Base-by-base conservation (phyloP, 1,140 invertebrate species). In the Hesperophylax magnus region DNA sequence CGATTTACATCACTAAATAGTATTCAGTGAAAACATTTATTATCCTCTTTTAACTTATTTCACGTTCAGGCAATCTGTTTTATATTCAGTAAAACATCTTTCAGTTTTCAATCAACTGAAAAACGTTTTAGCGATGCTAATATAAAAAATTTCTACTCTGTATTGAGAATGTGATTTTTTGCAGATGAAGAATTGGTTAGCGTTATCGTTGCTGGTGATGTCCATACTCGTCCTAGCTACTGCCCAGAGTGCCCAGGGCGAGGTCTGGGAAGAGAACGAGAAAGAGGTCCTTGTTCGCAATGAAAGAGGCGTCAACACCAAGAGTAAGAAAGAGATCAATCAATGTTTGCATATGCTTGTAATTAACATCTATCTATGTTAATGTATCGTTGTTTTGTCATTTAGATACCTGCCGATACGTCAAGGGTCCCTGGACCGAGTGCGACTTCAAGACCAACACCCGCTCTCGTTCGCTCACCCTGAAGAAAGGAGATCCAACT, bases 391-490 rank as follows among this genome's bases (percentile, higher is more conserved):
- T 47, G 11, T 47, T 0, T 14, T 11, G 11, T 14, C 3, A 11
- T 14, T 47, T 65, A 89, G 89, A 87, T 77, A 86, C 92, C 54
- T 97, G 96, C 87, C 93, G 95, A 86, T 97, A 97, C 88, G 91
- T 91, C 78, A 95, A 97, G 86, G 94, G 95, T 82, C 90, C 94
- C 74, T 97, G 96, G 96, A 94, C 94, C 79, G 95, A 96, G 85
- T 97, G 96, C 87, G 95, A 97, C 86, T 86, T 93, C 39, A 95
- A 95, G 86, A 94, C 93, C 60, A 97, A 97, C 87, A 93, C 93
- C 83, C 92, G 96, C 83, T 94, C 94, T 18, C 91, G 96, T 82
- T 96, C 94, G 34, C 89, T 97, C 81, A 96, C 93, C 53, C 90
- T 97, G 83, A 97, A 97, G 88, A 96, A 95, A 86, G 95, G 96